Evolutionary conservation across 2,113 vertebrate genomes (phyloP).

Genomic region (Origma solitaria): DNA sequence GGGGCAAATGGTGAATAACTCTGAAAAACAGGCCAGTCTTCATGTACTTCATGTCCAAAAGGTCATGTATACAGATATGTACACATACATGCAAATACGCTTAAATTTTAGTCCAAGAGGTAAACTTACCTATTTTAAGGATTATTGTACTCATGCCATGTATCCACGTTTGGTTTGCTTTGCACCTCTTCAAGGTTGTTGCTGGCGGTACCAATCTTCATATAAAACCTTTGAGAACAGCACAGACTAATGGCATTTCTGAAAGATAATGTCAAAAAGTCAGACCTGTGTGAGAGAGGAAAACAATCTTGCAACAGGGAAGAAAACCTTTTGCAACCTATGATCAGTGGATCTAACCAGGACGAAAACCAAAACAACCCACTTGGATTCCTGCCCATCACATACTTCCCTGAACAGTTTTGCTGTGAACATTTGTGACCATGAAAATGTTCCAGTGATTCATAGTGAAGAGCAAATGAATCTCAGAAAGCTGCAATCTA

Average conservation of each 20-base stretch:
- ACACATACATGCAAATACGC: background rate
- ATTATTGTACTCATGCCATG: background rate
- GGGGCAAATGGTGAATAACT: background rate
- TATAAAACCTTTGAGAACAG: background rate
- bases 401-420: background rate
- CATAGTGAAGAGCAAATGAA: conserved; percentile 10
- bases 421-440: background rate
- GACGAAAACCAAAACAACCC: background rate
- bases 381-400: background rate
- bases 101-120: background rate
- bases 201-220: background rate
- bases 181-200: background rate
- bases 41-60: background rate
- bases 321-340: background rate
- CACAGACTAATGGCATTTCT: background rate
- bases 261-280: background rate
- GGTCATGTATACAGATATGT: background rate
- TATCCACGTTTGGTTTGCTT: background rate
- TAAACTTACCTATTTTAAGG: background rate
- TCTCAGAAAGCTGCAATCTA: conserved; percentile 14
- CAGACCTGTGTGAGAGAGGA: background rate
- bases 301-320: background rate
- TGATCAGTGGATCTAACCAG: background rate
- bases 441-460: conserved; percentile 35
- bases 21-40: background rate